Conservation (phyloP, 2,113 vertebrate species). For the Heterotis niloticus region DNA sequence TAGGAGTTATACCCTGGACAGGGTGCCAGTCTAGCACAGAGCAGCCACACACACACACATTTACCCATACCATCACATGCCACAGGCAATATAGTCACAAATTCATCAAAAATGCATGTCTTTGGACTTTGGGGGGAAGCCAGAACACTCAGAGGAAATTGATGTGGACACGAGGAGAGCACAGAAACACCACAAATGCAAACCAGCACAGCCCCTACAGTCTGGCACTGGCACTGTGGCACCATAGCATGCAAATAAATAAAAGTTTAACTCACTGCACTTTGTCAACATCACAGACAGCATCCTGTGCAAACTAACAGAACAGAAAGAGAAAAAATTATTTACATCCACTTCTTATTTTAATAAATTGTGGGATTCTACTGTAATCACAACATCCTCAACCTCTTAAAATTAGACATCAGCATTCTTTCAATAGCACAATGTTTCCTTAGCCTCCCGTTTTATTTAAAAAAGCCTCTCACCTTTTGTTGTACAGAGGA, state of each 20-base stretch:
- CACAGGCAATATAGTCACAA: too few species aligned
- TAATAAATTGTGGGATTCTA: too few species aligned
- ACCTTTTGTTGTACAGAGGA: slow-evolving; percentile 45
- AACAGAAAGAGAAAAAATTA: slow-evolving; percentile 22
- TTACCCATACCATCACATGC: too few species aligned
- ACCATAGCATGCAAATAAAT: slow-evolving; percentile 25
- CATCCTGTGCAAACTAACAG: slow-evolving; percentile 43
- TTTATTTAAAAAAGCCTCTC: slow-evolving; percentile 39
- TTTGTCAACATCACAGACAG: slow-evolving; percentile 42
- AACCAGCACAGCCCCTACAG: not conserved
- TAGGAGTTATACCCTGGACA: too few species aligned
- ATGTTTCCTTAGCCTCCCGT: too few species aligned
- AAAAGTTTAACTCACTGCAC: slow-evolving; percentile 55
- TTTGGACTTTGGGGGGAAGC: too few species aligned
- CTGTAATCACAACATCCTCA: too few species aligned
- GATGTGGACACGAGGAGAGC: not conserved
- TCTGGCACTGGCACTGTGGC: not conserved
- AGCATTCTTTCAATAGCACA: too few species aligned
- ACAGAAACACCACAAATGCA: not conserved
- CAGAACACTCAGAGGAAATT: not conserved
- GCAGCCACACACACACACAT: too few species aligned
- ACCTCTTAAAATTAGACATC: too few species aligned
- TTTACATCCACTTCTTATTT: not conserved
- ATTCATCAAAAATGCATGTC: too few species aligned
- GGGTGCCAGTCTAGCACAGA: too few species aligned